Evolutionary conservation across 1,140 invertebrate genomes (phyloP).

Genomic region (Asobara japonica): DNA sequence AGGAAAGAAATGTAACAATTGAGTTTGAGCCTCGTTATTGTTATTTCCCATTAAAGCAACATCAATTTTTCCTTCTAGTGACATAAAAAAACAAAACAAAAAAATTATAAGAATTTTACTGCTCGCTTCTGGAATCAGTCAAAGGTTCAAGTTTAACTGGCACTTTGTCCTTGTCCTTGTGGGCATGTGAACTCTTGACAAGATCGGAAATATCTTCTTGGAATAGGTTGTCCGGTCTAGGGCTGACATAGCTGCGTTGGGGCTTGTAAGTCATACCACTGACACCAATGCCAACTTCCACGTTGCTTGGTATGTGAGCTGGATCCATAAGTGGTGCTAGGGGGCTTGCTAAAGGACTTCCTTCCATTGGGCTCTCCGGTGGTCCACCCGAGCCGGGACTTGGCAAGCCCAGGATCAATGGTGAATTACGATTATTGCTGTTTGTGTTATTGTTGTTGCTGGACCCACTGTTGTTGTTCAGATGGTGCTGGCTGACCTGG

Average conservation of each 20-base stretch:
- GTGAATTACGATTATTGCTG: constrained; percentile 66
- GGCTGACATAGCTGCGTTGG: constrained; percentile 68
- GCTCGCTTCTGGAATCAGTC: constrained; percentile 64
- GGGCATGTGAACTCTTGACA: constrained; percentile 67
- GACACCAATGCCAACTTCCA: constrained; percentile 71
- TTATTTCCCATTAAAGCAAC: background rate
- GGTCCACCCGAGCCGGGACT: constrained; percentile 65
- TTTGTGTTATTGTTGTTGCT: constrained; percentile 53
- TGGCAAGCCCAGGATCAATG: constrained; percentile 66
- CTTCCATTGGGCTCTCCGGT: constrained; percentile 63
- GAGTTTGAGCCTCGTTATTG: background rate
- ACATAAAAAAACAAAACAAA: background rate
- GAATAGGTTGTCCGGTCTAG: constrained; percentile 72
- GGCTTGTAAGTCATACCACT: constrained; percentile 77
- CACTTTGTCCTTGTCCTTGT: constrained; percentile 66
- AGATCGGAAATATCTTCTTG: constrained; percentile 72
- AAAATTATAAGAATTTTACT: constrained; percentile 41
- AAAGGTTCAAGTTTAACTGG: constrained; percentile 64
- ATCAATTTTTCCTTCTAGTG: background rate
- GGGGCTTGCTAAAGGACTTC: constrained; percentile 67
- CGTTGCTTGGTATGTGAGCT: constrained; percentile 61
- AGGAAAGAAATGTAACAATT: background rate
- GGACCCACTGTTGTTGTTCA: constrained; percentile 54
- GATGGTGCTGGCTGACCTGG: constrained; percentile 64
- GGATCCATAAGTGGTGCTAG: constrained; percentile 62